Evolutionary conservation across 1,140 invertebrate genomes (phyloP).

Genomic region (Drosophila azteca): DNA sequence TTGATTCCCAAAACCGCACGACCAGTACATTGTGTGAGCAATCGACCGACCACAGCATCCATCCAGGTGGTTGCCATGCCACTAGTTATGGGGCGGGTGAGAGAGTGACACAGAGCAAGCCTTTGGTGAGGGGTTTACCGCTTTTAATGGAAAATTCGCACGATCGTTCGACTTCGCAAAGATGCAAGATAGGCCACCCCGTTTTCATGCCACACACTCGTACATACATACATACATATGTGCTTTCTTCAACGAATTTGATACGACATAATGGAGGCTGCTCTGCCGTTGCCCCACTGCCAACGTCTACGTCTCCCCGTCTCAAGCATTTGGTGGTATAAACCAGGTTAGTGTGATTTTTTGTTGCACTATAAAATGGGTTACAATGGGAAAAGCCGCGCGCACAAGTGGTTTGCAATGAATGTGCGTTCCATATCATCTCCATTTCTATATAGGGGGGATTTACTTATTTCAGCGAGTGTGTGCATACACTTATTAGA

Average conservation of each 20-base stretch:
- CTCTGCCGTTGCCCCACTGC: not conserved
- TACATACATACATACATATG: conserved; percentile 5
- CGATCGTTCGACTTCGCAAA: conserved; percentile 34
- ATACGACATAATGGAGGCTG: conserved; percentile 68
- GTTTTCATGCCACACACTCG: conserved; percentile 9
- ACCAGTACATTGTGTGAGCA: no score
- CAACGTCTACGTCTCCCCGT: conserved; percentile 9
- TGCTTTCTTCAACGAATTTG: conserved; percentile 59
- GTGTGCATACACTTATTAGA: conserved; percentile 11
- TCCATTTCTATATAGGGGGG: no score
- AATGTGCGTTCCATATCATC: conserved; percentile 22
- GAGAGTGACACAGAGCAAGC: no score
- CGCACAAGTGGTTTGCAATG: conserved; percentile 65
- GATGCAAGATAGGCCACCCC: conserved; percentile 35
- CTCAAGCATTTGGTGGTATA: conserved; percentile 63
- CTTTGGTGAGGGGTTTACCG: conserved; percentile 23
- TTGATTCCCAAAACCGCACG: no score
- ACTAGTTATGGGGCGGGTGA: no score
- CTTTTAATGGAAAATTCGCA: conserved; percentile 55
- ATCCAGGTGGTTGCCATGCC: no score
- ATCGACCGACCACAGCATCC: no score
- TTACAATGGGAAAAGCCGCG: conserved; percentile 50
- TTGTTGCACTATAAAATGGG: conserved; percentile 73
- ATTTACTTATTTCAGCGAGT: not conserved
- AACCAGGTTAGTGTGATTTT: conserved; percentile 80